phyloP scores from a whole-genome alignment of 1,140 invertebrate genomes.

The Brachionus paranguensis region DNA sequence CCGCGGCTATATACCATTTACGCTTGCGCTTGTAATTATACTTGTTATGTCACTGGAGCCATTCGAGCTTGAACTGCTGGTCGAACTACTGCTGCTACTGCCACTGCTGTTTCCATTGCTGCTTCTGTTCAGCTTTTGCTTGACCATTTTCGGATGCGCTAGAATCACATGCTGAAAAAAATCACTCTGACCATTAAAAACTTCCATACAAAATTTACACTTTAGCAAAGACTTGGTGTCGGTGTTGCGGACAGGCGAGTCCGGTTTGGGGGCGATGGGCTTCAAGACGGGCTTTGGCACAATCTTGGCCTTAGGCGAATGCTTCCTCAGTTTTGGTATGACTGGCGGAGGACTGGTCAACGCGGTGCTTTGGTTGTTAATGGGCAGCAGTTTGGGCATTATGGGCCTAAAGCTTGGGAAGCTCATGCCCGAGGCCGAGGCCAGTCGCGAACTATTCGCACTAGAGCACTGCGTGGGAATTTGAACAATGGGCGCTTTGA shows the following conservation, averaged over 20 bases:
- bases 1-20: not conserved
- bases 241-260: not conserved
- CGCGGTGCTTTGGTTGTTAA: not conserved
- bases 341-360: not conserved
- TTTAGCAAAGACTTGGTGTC: not conserved
- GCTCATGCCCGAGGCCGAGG: conserved; percentile 12
- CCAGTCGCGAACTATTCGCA: not conserved
- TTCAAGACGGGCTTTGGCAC: not conserved
- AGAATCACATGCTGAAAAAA: conserved; percentile 38
- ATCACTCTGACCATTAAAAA: conserved; percentile 14
- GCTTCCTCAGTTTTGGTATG: not conserved
- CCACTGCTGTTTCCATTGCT: not conserved
- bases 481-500: conserved; percentile 16
- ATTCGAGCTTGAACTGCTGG: not conserved
- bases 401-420: not conserved
- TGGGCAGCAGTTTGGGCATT: conserved; percentile 26
- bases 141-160: conserved; percentile 33
- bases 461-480: not conserved
- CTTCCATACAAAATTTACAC: conserved; percentile 39
- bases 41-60: not conserved
- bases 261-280: not conserved
- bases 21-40: not conserved
- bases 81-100: not conserved
- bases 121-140: conserved; percentile 16
- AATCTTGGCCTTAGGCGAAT: not conserved